phyloP scores from a whole-genome alignment of 1,140 invertebrate species.

The Bombus polaris region DNA sequence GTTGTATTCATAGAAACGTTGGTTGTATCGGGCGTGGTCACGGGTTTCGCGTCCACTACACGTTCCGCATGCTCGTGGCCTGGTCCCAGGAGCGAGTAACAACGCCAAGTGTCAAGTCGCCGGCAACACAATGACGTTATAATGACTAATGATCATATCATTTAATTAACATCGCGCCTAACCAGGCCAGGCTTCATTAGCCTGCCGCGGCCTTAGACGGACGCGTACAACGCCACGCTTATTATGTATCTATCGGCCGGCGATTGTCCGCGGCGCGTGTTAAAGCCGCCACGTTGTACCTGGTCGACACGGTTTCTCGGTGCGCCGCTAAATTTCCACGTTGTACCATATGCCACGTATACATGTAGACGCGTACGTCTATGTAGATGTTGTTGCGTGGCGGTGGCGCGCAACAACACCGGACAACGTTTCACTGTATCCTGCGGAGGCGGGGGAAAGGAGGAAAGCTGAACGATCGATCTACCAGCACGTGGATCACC shows the following conservation, averaged over 20 bases:
- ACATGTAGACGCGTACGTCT: not conserved
- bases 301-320: conserved; percentile 77
- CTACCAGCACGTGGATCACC: conserved; percentile 49
- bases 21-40: conserved; percentile 69
- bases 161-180: conserved; percentile 83
- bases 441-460: conserved; percentile 39
- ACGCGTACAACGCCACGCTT: conserved; percentile 71
- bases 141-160: conserved; percentile 83
- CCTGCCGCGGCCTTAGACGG: conserved; percentile 75
- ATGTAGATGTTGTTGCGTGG: not conserved
- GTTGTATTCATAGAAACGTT: conserved; percentile 72
- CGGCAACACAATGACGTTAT: conserved; percentile 79
- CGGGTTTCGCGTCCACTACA: conserved; percentile 65
- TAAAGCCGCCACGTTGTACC: conserved; percentile 77
- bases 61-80: conserved; percentile 63
- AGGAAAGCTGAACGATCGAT: conserved; percentile 58
- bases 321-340: conserved; percentile 77
- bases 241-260: conserved; percentile 78
- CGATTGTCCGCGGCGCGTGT: conserved; percentile 79
- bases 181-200: conserved; percentile 80
- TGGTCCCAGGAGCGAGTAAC: conserved; percentile 63
- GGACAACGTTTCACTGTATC: conserved; percentile 31
- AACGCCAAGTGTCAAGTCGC: conserved; percentile 61
- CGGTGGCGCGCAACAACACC: conserved; percentile 22
- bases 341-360: conserved; percentile 65